Conservation (phyloP, 2,797 vertebrate genomes). For the Loris lydekkerianus region DNA sequence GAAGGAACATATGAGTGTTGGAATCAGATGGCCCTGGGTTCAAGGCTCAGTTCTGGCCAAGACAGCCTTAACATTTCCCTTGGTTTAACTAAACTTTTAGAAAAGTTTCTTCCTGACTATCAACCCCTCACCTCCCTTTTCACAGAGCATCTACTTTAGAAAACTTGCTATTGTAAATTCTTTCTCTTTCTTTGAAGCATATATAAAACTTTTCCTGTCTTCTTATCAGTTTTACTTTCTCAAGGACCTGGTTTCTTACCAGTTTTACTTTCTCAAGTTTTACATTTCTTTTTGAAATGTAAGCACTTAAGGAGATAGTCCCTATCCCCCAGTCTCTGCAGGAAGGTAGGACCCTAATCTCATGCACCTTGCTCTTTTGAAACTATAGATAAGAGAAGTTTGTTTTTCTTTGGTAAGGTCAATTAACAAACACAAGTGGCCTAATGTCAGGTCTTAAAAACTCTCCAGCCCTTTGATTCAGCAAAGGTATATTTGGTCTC, state of each 20-base stretch:
- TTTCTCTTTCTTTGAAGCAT: conserved; percentile 54
- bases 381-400: background rate
- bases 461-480: background rate
- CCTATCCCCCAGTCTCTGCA: background rate
- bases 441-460: background rate
- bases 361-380: background rate
- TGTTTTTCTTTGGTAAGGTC: background rate
- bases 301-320: background rate
- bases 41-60: background rate
- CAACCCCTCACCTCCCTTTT: background rate
- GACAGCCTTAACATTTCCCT: too few species aligned
- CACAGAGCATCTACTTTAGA: conserved; percentile 12
- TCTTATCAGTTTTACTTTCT: conserved; percentile 17
- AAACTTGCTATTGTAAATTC: background rate
- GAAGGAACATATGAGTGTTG: background rate
- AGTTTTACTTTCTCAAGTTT: conserved; percentile 5
- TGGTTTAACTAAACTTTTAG: background rate
- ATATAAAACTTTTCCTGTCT: background rate
- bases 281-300: background rate
- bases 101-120: background rate
- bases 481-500: background rate
- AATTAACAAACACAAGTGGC: background rate
- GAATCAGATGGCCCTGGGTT: background rate
- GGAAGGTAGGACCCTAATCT: background rate
- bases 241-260: background rate